Evolutionary conservation across 2,888 invertebrate species (phyloP).

Genomic region (Cheilosia urbana): DNA sequence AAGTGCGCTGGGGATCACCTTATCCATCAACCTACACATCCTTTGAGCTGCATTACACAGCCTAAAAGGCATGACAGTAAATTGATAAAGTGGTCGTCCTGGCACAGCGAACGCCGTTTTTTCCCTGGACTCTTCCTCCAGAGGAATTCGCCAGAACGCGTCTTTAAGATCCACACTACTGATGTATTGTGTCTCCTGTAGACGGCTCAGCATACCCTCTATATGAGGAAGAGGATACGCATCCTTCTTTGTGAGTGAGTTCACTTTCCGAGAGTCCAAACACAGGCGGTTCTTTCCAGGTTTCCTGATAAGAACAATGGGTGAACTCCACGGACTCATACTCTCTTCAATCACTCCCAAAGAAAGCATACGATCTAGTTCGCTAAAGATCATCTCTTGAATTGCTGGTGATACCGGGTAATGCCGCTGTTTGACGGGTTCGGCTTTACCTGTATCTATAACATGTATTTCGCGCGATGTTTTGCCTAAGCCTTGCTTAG

Average conservation of each 20-base stretch:
- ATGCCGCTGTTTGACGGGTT: constrained; percentile 65
- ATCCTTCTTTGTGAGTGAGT: constrained; percentile 76
- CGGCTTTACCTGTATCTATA: constrained; percentile 57
- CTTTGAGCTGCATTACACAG: constrained; percentile 29
- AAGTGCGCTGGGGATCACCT: too few species aligned
- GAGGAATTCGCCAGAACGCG: too few species aligned
- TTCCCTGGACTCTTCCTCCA: too few species aligned
- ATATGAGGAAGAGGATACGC: too few species aligned
- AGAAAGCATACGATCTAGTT: constrained; percentile 79
- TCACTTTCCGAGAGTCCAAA: constrained; percentile 77
- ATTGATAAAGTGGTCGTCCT: too few species aligned
- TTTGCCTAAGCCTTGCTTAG: constrained; percentile 22
- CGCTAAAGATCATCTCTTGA: constrained; percentile 64
- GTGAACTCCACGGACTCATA: constrained; percentile 77
- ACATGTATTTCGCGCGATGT: constrained; percentile 50
- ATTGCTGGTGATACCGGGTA: constrained; percentile 67
- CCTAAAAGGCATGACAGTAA: too few species aligned
- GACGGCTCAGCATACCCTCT: too few species aligned
- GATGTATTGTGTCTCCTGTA: too few species aligned
- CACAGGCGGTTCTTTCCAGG: constrained; percentile 77
- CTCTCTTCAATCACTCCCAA: constrained; percentile 77
- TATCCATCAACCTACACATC: constrained; percentile 8
- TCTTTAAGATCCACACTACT: constrained; percentile 22
- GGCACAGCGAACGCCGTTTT: too few species aligned
- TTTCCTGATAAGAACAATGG: constrained; percentile 71